Evolutionary conservation across 2,797 vertebrate species (phyloP).

Genomic region (Nyctibius grandis): DNA sequence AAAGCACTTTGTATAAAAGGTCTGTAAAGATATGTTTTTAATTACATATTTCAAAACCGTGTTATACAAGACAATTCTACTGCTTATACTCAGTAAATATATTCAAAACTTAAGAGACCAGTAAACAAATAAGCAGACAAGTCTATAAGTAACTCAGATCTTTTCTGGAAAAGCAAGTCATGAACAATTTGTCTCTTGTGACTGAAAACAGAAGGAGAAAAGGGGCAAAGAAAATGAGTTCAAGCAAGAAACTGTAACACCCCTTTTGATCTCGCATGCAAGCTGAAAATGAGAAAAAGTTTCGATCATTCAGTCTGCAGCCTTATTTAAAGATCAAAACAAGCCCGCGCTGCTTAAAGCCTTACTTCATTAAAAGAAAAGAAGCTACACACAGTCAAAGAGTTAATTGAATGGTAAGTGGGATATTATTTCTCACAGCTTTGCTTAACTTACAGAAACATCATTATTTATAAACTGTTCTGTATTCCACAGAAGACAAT

Average conservation of each 20-base stretch:
- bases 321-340: constrained; percentile 35
- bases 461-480: background rate
- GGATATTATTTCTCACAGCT: background rate
- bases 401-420: constrained; percentile 15
- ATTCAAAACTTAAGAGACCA: constrained; percentile 17
- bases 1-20: background rate
- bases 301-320: background rate
- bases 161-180: background rate
- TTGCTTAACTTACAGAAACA: background rate
- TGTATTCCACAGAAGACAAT: background rate
- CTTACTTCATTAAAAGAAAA: constrained; percentile 30
- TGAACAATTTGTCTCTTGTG: background rate
- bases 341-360: background rate
- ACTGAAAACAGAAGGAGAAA: background rate
- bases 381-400: background rate
- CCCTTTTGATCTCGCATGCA: constrained; percentile 29
- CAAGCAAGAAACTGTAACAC: constrained; percentile 14
- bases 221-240: background rate
- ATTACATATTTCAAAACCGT: constrained; percentile 36
- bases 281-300: constrained; percentile 16
- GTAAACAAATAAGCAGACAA: constrained; percentile 1
- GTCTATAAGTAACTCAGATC: background rate
- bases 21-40: background rate
- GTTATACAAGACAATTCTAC: constrained; percentile 4
- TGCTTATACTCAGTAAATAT: background rate